Evolutionary conservation across 2,797 vertebrate genomes (phyloP).

Genomic region (Notoglanidium macrostoma): DNA sequence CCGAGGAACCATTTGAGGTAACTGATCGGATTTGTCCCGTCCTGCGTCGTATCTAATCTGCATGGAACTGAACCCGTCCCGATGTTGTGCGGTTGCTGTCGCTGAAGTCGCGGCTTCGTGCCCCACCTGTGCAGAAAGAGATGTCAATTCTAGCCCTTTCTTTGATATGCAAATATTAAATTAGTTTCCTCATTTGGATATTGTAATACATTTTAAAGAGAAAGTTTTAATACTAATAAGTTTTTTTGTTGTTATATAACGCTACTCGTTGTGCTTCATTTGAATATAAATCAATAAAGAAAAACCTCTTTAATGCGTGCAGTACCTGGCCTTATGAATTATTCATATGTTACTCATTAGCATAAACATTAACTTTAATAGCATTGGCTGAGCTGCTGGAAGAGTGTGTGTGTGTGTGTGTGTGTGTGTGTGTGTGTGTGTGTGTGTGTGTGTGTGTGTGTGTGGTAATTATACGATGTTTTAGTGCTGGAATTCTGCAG

Average conservation of each 20-base stretch:
- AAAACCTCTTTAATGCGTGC: background rate
- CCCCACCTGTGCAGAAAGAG: too few species aligned
- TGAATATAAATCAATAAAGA: background rate
- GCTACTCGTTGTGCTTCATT: background rate
- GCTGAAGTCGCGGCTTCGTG: too few species aligned
- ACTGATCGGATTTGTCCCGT: background rate
- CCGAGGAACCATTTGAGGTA: background rate
- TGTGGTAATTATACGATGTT: slow-evolving; percentile 66
- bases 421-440: background rate
- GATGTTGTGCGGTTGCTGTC: background rate
- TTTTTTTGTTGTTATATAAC: background rate
- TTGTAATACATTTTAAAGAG: background rate
- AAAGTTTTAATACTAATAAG: background rate
- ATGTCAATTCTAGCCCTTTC: background rate
- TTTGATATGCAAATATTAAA: background rate
- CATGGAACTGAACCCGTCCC: background rate
- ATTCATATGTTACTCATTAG: background rate
- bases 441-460: slow-evolving; percentile 14
- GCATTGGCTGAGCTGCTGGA: background rate
- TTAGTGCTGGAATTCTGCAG: slow-evolving; percentile 69
- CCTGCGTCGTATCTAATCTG: background rate
- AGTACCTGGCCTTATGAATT: background rate
- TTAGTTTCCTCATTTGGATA: background rate
- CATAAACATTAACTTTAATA: slow-evolving; percentile 1
- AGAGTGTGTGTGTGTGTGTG: background rate